Conservation (phyloP, 64 coral and sea anemone species). For the Montipora efflorescens region DNA sequence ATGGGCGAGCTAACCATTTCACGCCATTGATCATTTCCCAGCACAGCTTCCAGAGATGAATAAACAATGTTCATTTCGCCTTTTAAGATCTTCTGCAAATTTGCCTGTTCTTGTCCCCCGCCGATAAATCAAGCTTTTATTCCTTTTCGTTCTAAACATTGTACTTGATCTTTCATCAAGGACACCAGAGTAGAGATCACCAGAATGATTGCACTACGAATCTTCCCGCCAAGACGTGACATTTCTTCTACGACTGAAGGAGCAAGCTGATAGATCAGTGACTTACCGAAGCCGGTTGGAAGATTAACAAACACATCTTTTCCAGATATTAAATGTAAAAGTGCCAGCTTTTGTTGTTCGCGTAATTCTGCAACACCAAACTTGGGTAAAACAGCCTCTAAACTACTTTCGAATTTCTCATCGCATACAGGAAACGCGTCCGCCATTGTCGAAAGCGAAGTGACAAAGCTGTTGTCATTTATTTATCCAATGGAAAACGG, state of each 20-base stretch:
- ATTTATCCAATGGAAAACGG: too few species aligned
- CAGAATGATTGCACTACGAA: too few species aligned
- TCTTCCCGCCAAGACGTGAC: too few species aligned
- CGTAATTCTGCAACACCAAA: neutral
- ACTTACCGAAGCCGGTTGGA: slow-evolving; percentile 15
- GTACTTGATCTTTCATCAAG: neutral
- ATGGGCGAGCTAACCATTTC: neutral
- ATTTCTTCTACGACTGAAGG: neutral
- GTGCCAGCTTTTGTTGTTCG: neutral
- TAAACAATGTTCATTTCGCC: slow-evolving; percentile 20
- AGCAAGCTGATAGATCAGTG: slow-evolving; percentile 8
- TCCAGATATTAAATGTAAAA: neutral
- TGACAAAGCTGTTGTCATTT: too few species aligned
- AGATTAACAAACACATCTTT: too few species aligned
- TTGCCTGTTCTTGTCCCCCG: neutral
- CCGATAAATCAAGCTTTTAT: slow-evolving; percentile 5
- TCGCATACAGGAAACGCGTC: too few species aligned
- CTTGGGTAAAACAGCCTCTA: neutral
- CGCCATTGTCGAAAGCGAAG: too few species aligned
- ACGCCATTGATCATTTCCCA: neutral
- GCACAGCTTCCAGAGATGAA: neutral
- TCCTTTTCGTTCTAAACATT: neutral
- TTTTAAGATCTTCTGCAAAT: neutral
- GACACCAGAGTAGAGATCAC: too few species aligned
- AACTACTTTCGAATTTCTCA: neutral